These are phyloP conservation scores for Oreochromis tanganicae DNA, from an alignment of 2,113 vertebrate species.

Conservation along the genomic window DNA sequence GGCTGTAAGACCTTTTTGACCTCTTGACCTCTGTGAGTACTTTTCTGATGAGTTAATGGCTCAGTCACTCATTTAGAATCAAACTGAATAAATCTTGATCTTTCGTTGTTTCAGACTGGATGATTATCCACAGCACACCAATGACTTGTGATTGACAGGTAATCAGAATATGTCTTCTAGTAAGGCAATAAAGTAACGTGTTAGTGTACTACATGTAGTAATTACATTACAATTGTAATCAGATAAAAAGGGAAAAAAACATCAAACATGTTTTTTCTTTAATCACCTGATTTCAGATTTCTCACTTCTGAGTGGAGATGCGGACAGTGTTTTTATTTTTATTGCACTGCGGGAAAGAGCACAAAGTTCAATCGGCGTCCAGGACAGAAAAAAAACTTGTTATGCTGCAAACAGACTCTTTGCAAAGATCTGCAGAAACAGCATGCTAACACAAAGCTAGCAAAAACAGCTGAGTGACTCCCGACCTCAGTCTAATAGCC, in stretches of 20 bases:
- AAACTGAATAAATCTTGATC: neutral
- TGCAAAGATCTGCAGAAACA: neutral
- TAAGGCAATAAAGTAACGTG: neutral
- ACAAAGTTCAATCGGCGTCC: neutral
- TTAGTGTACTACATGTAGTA: neutral
- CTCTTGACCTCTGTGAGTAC: neutral
- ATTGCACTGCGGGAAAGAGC: neutral
- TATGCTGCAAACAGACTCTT: neutral
- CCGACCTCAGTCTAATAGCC: neutral
- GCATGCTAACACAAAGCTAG: neutral
- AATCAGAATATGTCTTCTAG: neutral
- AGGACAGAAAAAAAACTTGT: neutral
- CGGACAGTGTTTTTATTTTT: neutral
- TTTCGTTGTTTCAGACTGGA: neutral
- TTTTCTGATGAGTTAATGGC: neutral
- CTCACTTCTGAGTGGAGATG: neutral
- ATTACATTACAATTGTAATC: neutral
- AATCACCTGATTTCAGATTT: neutral
- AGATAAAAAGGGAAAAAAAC: neutral
- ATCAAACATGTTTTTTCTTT: neutral
- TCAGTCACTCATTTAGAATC: neutral
- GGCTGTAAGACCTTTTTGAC: neutral
- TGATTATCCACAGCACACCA: neutral
- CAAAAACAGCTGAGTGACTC: neutral
- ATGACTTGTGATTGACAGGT: neutral